A percentile compares a stretch with the other conserved stretches of the same genome.
Conservation (phyloP, 2,113 vertebrate genomes). For the Cranoglanis bouderius region DNA sequence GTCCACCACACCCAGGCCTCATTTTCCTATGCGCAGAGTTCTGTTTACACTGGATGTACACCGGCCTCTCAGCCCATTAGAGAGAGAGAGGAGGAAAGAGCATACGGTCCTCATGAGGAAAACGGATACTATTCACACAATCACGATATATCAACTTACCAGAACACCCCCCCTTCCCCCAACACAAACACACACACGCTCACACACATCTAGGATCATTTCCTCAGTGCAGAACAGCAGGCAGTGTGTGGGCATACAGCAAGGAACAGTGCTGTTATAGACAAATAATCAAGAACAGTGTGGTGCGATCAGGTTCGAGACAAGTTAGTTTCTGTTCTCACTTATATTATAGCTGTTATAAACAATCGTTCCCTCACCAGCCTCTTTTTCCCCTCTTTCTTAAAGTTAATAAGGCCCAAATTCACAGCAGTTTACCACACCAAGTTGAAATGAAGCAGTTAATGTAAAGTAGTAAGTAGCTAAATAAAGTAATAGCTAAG, state of each 20-base stretch:
- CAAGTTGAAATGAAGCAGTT: background rate
- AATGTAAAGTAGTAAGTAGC: background rate
- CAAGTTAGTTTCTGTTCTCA: background rate
- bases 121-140: background rate
- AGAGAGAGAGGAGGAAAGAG: background rate
- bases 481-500: background rate
- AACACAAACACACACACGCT: background rate
- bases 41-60: background rate
- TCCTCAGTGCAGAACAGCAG: background rate
- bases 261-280: background rate
- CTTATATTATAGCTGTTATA: background rate
- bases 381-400: background rate
- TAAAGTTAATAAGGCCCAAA: background rate
- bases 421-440: background rate
- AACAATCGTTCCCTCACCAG: background rate
- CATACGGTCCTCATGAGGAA: background rate
- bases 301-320: background rate
- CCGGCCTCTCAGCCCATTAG: background rate
- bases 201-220: background rate
- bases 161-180: background rate
- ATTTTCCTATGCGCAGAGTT: background rate
- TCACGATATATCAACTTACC: background rate
- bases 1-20: slow-evolving; percentile 7
- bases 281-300: background rate
- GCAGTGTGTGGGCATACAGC: background rate